A percentile compares a stretch with the other conserved stretches of the same genome.
Conservation (phyloP, 1,140 invertebrate genomes). For the Gryon sp. region DNA sequence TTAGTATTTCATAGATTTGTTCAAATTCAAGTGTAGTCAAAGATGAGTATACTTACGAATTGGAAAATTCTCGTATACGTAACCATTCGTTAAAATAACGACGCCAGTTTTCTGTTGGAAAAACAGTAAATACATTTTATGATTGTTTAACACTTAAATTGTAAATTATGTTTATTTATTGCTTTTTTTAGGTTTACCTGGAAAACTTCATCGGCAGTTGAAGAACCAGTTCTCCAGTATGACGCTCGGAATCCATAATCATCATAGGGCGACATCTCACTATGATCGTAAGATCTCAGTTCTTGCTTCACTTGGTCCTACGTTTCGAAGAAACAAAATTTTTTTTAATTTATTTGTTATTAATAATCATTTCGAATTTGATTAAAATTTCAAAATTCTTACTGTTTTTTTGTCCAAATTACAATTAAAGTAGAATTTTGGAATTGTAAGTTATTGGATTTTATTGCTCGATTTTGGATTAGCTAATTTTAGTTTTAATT, state of each 20-base stretch:
- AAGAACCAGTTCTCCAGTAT: slow-evolving; percentile 84
- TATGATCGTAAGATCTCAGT: slow-evolving; percentile 83
- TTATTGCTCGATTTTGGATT: too few species aligned
- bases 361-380: too few species aligned
- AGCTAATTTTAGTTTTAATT: too few species aligned
- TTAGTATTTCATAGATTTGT: slow-evolving; percentile 29
- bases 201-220: slow-evolving; percentile 84
- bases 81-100: slow-evolving; percentile 87
- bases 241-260: slow-evolving; percentile 70
- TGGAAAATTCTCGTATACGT: slow-evolving; percentile 81
- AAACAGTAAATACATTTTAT: slow-evolving; percentile 45
- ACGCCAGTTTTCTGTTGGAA: slow-evolving; percentile 86
- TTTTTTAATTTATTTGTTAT: too few species aligned
- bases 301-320: slow-evolving; percentile 83
- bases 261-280: slow-evolving; percentile 72
- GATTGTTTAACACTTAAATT: slow-evolving; percentile 19
- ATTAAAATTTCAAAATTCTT: too few species aligned
- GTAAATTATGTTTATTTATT: slow-evolving; percentile 41
- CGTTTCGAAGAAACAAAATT: too few species aligned
- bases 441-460: too few species aligned
- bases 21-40: not conserved
- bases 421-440: too few species aligned
- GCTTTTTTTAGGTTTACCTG: slow-evolving; percentile 77
- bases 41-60: slow-evolving; percentile 80
- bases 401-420: too few species aligned